Percentiles rank a stretch among this genome's conserved stretches.
These are phyloP conservation scores for Fistularia commersonii DNA, from an alignment of 2,797 vertebrate species.

Conservation along the genomic window DNA sequence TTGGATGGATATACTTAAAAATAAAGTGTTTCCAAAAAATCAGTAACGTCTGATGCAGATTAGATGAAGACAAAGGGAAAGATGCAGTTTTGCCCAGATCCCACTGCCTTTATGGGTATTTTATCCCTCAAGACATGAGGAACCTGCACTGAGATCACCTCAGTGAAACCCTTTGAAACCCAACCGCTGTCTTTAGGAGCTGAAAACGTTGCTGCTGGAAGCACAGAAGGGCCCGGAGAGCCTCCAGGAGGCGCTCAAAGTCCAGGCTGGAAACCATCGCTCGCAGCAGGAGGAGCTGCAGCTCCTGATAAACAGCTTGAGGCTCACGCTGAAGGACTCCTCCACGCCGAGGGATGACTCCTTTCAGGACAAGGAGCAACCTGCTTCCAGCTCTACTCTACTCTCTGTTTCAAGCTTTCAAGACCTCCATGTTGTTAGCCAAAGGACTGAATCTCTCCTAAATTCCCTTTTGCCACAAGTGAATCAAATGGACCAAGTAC, in stretches of 20 bases:
- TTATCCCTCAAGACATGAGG: too few species aligned
- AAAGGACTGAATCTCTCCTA: conserved; percentile 75
- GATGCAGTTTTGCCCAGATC: too few species aligned
- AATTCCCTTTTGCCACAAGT: conserved; percentile 77
- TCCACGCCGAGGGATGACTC: conserved; percentile 11
- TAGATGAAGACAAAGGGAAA: too few species aligned
- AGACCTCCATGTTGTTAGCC: conserved; percentile 76
- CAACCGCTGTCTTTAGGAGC: conserved; percentile 70
- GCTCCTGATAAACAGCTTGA: conserved; percentile 77
- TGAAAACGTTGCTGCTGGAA: conserved; percentile 88
- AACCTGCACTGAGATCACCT: too few species aligned
- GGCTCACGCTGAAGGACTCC: conserved; percentile 62
- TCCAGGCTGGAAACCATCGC: conserved; percentile 84
- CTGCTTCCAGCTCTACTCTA: background rate
- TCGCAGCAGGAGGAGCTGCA: conserved; percentile 85
- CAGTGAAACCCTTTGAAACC: too few species aligned
- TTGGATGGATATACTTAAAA: too few species aligned
- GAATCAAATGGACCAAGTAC: conserved; percentile 71
- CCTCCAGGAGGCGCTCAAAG: conserved; percentile 88
- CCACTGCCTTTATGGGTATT: too few species aligned
- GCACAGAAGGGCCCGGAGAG: conserved; percentile 92
- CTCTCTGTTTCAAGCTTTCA: conserved; percentile 68
- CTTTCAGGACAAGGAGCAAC: conserved; percentile 4
- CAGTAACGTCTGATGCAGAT: too few species aligned
- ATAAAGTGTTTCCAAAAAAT: too few species aligned